Base-by-base conservation (phyloP, 1,140 invertebrate species). In the Lethocerus indicus region DNA sequence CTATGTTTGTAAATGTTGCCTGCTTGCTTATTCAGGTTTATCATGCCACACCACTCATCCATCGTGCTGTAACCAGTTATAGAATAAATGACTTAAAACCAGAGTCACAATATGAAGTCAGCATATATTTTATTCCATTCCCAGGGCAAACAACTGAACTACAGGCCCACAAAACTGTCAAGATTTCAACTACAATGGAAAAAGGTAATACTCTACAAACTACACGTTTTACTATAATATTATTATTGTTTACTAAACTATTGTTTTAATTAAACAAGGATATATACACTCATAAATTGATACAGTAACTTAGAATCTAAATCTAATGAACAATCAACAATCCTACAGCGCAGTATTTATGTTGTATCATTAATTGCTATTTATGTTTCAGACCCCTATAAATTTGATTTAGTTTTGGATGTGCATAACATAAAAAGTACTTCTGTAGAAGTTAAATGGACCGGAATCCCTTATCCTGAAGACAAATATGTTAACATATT, bases 401-500 rank as follows among this genome's bases (percentile, higher is more conserved):
- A 79, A 45, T 90, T 88, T 65, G 74, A 82, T 47, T 77, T 91
- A 3, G 72, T 70, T 25, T 70, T 90, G 0, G 78, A 83, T 52
- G 76, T 83, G 0, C 75, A 76, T 23, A 72, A 76, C 46, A 74
- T 88, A 3, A 84, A 83, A 56, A 71, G 79, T 0, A 77, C 74
- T 28, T 81, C 78, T 16, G 78, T 84, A 1, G 81, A 85, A 58
- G 70, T 91, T 1, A 73, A 72, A 1, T 88, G 85, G 83, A 76
- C 67, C 41, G 87, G 87, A 5, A 77, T 91, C 0, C 86, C 87
- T 3, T 76, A 81, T 59, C 87, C 87, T 0, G 79, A 87, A 54
- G 85, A 89, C 56, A 87, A 90, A 60, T 89, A 82, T 66, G 83
- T 92, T n/a, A 83, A 88, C 56, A 87, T 93, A 54, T 89, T 83